phyloP scores from a whole-genome alignment of 2,113 vertebrate species.

The Alexandromys fortis region DNA sequence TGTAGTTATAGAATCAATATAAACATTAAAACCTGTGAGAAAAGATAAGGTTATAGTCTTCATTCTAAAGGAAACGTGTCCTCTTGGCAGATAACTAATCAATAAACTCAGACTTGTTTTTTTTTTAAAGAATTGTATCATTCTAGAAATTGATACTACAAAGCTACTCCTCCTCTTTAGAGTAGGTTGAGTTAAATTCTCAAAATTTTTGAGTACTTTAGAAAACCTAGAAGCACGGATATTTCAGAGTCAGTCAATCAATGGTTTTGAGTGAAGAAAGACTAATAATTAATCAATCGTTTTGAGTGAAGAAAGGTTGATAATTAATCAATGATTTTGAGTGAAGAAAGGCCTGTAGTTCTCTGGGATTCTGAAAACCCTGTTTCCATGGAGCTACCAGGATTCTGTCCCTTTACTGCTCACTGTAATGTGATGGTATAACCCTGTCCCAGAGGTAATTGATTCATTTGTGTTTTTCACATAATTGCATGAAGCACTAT shows the following conservation, averaged over 20 bases:
- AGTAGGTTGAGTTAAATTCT: neutral
- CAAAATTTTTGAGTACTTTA: neutral
- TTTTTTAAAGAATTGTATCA: conserved; percentile 28
- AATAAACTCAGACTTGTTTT: conserved; percentile 13
- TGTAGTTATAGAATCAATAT: neutral
- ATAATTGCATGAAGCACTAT: no score
- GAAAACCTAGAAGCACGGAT: neutral
- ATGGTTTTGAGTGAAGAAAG: neutral
- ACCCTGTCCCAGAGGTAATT: neutral
- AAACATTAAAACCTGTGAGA: neutral
- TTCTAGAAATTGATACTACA: neutral
- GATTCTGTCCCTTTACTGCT: neutral
- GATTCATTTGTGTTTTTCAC: neutral
- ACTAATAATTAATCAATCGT: neutral
- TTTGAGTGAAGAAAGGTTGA: neutral
- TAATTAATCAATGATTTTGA: neutral
- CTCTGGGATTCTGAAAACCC: neutral
- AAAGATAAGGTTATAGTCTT: neutral
- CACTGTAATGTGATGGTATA: no score
- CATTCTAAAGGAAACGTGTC: neutral
- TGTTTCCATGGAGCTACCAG: neutral
- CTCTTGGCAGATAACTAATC: neutral
- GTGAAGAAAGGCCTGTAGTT: neutral
- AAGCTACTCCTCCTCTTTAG: neutral
- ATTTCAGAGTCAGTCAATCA: neutral